phyloP scores from a whole-genome alignment of 1,140 invertebrate genomes.

The Tribolium castaneum region DNA sequence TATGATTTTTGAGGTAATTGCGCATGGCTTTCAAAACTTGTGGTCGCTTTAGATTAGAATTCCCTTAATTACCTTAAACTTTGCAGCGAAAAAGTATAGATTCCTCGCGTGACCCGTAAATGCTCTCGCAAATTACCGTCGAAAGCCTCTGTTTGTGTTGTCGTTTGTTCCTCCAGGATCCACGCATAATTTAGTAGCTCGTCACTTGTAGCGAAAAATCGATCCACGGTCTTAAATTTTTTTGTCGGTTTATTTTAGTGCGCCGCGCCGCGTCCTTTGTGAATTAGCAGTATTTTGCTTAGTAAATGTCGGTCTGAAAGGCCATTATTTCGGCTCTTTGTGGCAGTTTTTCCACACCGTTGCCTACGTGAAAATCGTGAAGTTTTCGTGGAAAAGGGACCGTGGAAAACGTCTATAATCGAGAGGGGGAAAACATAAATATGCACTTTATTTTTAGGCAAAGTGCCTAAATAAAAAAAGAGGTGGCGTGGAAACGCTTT shows the following conservation, averaged over 20 bases:
- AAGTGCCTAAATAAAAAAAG: slow-evolving; percentile 6
- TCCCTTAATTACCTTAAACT: not conserved
- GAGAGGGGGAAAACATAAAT: slow-evolving; percentile 15
- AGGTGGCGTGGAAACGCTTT: not conserved
- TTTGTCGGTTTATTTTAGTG: slow-evolving; percentile 5
- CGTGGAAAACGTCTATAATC: slow-evolving; percentile 4
- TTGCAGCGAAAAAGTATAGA: not conserved
- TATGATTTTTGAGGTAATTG: not conserved
- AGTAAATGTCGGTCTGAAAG: not conserved
- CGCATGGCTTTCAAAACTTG: not conserved
- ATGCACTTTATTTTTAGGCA: slow-evolving; percentile 23
- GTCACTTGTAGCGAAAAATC: slow-evolving; percentile 5
- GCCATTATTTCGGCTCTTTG: slow-evolving; percentile 15
- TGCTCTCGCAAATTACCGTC: not conserved
- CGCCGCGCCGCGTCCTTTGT: slow-evolving; percentile 1
- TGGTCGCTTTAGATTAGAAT: not conserved
- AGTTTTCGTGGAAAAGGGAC: slow-evolving; percentile 1
- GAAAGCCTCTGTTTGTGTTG: not conserved
- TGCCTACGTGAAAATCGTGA: not conserved
- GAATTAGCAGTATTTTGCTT: slow-evolving; percentile 13
- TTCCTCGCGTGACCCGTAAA: not conserved
- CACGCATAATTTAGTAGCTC: slow-evolving; percentile 3
- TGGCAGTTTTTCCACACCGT: slow-evolving; percentile 13
- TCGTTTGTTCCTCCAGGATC: not conserved
- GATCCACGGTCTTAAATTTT: not conserved